Percentiles rank a stretch among this genome's conserved stretches.
These are phyloP conservation scores for Hippopotamyrus pictus DNA, from an alignment of 2,797 vertebrate genomes.

Conservation along the genomic window DNA sequence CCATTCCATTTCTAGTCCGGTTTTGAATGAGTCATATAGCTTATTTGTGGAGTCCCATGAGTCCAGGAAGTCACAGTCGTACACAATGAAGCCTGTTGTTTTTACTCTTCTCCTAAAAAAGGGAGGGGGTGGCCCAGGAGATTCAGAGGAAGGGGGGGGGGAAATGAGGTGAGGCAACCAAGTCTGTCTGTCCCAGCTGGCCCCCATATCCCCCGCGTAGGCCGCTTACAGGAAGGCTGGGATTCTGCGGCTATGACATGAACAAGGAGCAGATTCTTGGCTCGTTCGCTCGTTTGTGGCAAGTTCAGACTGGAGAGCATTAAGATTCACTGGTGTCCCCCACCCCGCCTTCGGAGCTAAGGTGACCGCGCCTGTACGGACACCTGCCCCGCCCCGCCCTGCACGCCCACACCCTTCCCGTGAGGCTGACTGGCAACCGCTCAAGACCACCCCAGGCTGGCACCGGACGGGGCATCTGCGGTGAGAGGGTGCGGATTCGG, in stretches of 20 bases:
- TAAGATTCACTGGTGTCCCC: not conserved
- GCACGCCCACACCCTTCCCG: not conserved
- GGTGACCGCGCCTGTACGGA: not conserved
- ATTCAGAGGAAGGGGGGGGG: conserved; percentile 21
- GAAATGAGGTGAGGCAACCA: conserved; percentile 9
- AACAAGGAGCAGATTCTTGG: not conserved
- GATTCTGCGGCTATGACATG: not conserved
- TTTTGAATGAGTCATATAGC: conserved; percentile 37
- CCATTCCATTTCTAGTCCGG: conserved; percentile 38
- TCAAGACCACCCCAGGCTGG: conserved; percentile 29
- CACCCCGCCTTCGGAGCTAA: not conserved
- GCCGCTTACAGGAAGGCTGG: conserved; percentile 18
- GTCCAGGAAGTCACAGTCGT: conserved; percentile 48
- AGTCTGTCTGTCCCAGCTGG: conserved; percentile 34
- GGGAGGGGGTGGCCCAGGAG: conserved; percentile 28
- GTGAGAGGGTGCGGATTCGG: conserved; percentile 22
- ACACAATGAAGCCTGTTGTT: conserved; percentile 56
- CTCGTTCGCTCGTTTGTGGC: not conserved
- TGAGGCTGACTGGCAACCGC: conserved; percentile 32
- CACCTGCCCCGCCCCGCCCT: conserved; percentile 28
- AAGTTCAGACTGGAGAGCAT: not conserved
- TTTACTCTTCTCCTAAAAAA: conserved; percentile 44
- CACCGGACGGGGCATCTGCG: not conserved
- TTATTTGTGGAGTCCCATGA: conserved; percentile 41
- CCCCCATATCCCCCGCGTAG: conserved; percentile 10